These are phyloP conservation scores for Sceliomorpha sp. DNA, from an alignment of 2,888 invertebrate species.

Conservation along the genomic window DNA sequence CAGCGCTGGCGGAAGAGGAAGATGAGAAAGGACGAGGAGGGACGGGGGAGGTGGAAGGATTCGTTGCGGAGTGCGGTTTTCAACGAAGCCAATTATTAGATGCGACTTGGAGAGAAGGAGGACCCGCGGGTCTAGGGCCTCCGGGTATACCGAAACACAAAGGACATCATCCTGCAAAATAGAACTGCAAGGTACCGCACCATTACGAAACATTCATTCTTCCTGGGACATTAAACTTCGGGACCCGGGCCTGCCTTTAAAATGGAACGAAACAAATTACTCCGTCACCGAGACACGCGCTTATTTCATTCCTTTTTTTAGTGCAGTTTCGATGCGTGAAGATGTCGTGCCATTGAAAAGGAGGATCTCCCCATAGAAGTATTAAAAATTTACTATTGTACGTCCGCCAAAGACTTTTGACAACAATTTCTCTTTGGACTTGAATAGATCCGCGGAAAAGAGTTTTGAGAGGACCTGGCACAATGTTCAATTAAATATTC, in stretches of 20 bases:
- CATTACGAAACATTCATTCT: slow-evolving; percentile 45
- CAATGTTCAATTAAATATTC: no score
- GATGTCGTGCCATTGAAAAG: slow-evolving; percentile 12
- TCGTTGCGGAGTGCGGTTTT: slow-evolving; percentile 80
- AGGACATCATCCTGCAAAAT: slow-evolving; percentile 57
- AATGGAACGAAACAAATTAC: slow-evolving; percentile 65
- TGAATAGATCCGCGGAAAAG: no score
- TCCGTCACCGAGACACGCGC: slow-evolving; percentile 60
- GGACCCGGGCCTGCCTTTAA: slow-evolving; percentile 25
- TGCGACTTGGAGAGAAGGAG: slow-evolving; percentile 55
- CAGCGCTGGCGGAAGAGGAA: slow-evolving; percentile 31
- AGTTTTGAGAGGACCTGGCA: no score
- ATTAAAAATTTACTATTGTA: slow-evolving; percentile 13
- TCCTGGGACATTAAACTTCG: slow-evolving; percentile 40
- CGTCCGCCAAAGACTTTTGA: no score
- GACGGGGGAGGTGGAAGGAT: slow-evolving; percentile 62
- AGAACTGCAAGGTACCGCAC: slow-evolving; percentile 48
- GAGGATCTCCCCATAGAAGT: slow-evolving; percentile 14
- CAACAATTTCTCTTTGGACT: no score
- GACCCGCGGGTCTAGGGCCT: slow-evolving; percentile 61
- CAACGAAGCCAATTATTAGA: slow-evolving; percentile 80
- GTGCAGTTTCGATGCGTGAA: slow-evolving; percentile 12
- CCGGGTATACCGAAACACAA: slow-evolving; percentile 56
- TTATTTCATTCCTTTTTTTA: slow-evolving; percentile 28
- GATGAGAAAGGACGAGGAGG: slow-evolving; percentile 54